phyloP scores from a whole-genome alignment of 2,888 invertebrate genomes.

The Aleiodes alternator region DNA sequence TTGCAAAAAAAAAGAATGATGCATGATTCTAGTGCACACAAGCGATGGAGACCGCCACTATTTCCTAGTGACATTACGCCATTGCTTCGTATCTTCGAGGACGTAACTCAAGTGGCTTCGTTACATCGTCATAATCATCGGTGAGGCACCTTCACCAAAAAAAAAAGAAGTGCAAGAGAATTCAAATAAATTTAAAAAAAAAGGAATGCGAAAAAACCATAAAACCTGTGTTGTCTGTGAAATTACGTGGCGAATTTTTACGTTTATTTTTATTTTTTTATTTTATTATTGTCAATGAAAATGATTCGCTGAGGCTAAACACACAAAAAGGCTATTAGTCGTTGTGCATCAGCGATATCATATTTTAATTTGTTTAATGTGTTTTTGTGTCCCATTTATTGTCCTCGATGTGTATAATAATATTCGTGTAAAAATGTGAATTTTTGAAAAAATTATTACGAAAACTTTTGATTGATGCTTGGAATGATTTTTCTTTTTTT shows the following conservation, averaged over 20 bases:
- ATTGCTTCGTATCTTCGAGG: constrained; percentile 87
- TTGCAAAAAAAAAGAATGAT: constrained; percentile 36
- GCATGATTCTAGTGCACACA: constrained; percentile 80
- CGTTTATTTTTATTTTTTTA: too few species aligned
- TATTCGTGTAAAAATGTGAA: neutral
- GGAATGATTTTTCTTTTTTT: constrained; percentile 12
- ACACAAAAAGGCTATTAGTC: constrained; percentile 24
- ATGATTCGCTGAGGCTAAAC: constrained; percentile 45
- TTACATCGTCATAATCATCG: constrained; percentile 70
- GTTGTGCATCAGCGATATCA: constrained; percentile 18
- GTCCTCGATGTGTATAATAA: constrained; percentile 18
- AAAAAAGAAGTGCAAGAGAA: constrained; percentile 25
- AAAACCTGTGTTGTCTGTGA: constrained; percentile 39
- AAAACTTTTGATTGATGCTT: neutral
- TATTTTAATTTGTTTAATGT: constrained; percentile 12
- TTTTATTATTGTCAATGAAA: constrained; percentile 26
- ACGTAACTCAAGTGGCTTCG: constrained; percentile 78
- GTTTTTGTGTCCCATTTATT: constrained; percentile 10
- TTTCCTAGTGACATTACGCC: constrained; percentile 87
- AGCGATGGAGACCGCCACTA: constrained; percentile 90
- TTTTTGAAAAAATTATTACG: neutral
- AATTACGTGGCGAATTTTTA: constrained; percentile 35
- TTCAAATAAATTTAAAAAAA: constrained; percentile 23
- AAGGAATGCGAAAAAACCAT: constrained; percentile 34
- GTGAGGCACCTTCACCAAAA: constrained; percentile 59